phyloP scores from a whole-genome alignment of 2,888 invertebrate species.

The Gonocerus acuteangulatus region DNA sequence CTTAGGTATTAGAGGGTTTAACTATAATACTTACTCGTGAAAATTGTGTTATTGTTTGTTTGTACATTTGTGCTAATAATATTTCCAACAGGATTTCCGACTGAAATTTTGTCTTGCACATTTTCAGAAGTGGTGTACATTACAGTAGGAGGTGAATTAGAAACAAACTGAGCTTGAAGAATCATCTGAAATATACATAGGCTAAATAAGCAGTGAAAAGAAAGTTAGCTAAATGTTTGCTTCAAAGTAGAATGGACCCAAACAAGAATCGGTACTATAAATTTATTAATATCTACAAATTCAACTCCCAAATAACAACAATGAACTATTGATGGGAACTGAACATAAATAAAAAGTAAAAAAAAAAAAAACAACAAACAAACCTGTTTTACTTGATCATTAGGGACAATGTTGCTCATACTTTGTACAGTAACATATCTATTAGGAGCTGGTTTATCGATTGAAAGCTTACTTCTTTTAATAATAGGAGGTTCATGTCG shows the following conservation, averaged over 20 bases:
- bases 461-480: slow-evolving; percentile 23
- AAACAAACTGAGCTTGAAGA: slow-evolving; percentile 55
- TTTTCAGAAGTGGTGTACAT: slow-evolving; percentile 47
- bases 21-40: slow-evolving; percentile 49
- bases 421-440: slow-evolving; percentile 37
- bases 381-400: slow-evolving; percentile 40
- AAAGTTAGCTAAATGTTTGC: no score
- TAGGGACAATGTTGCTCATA: slow-evolving; percentile 37
- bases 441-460: slow-evolving; percentile 27
- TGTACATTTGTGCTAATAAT: slow-evolving; percentile 42
- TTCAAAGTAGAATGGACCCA: no score
- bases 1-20: no score
- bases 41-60: slow-evolving; percentile 50
- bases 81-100: slow-evolving; percentile 43
- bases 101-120: slow-evolving; percentile 54
- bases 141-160: slow-evolving; percentile 42
- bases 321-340: no score
- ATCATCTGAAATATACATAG: slow-evolving; percentile 52
- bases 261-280: no score
- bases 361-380: no score
- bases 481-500: slow-evolving; percentile 23
- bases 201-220: no score
- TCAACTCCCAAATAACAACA: no score
- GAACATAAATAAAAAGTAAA: no score
- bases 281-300: no score